Conservation (phyloP, 2,797 vertebrate genomes). For the Eulemur mongoz region DNA sequence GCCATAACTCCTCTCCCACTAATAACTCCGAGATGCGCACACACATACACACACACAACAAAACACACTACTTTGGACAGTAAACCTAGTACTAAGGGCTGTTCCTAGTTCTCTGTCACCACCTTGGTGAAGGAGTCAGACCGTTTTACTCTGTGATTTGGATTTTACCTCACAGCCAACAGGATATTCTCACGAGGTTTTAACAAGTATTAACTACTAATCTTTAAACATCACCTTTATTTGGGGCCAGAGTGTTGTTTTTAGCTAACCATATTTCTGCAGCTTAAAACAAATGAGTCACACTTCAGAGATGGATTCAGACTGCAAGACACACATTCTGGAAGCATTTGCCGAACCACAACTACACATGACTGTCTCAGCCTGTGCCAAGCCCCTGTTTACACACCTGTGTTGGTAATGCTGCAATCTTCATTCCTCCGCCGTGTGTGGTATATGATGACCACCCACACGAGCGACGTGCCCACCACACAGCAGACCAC, state of each 20-base stretch:
- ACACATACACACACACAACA: fast-evolving
- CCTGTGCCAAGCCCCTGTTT: conserved; percentile 58
- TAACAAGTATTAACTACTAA: neutral
- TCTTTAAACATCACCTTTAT: neutral
- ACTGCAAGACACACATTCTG: conserved; percentile 28
- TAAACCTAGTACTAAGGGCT: neutral
- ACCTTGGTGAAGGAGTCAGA: neutral
- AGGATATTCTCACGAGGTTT: neutral
- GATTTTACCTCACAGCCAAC: neutral
- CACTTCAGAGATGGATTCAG: conserved; percentile 45
- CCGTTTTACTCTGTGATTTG: neutral
- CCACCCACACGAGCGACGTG: conserved; percentile 98
- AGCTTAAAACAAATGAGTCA: conserved; percentile 64
- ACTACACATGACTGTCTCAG: neutral
- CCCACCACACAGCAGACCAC: conserved; percentile 99
- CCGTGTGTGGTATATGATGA: conserved; percentile 99
- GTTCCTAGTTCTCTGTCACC: neutral
- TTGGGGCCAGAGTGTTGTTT: neutral
- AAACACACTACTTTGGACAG: fast-evolving
- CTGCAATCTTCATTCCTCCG: conserved; percentile 96
- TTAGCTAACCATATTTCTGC: conserved; percentile 26
- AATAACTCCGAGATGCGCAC: neutral
- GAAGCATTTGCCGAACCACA: conserved; percentile 51
- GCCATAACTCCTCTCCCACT: neutral
- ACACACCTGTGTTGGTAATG: conserved; percentile 97